Evolutionary conservation across 2,797 vertebrate species (phyloP), one percentile per base, ranked within the genome.

Genomic region (Leuciscus waleckii): DNA sequence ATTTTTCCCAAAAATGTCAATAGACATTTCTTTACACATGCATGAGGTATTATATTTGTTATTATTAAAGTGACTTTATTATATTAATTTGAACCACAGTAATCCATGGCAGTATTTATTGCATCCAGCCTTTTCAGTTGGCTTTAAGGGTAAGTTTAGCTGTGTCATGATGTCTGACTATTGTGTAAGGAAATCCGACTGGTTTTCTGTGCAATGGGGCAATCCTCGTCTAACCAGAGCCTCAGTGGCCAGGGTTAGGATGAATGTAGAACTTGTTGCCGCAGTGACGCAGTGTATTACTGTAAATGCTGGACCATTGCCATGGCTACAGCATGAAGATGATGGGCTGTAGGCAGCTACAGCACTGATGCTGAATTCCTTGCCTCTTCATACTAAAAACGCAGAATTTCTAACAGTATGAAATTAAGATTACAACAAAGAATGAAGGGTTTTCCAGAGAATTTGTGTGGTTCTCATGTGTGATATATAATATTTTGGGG

Each of bases 201-300:
- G 32, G 5, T 67, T 17, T 76, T 68, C 21, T 37, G 81, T 29
- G 21, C 11, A 43, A 56, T 75, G 41, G 16, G 26, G 4, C 79
- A 41, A 77, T 39, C 63, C 63, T 70, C n/a, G n/a, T n/a, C 51
- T 56, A 14, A 32, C 54, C 51, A 17, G n/a, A 82, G 37, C 78
- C 58, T 41, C 23, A 43, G 49, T 69, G 69, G 13, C 69, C 26
- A 81, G 82, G 73, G 75, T 88, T 65, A 81, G 85, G 32, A 79
- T 46, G n/a, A 70, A 77, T 65, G 65, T 79, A 79, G 46, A 87
- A 88, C 82, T 79, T 79, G 69, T 79, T 86, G 85, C 85, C 76
- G 87, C 88, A 86, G 79, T 88, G 87, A 87, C 70, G 82, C 89
- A 85, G 79, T 87, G 83, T 78, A 87, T 88, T 87, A 87, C 79